Base-by-base conservation (phyloP, 2,888 invertebrate genomes). In the Antitype chi region DNA sequence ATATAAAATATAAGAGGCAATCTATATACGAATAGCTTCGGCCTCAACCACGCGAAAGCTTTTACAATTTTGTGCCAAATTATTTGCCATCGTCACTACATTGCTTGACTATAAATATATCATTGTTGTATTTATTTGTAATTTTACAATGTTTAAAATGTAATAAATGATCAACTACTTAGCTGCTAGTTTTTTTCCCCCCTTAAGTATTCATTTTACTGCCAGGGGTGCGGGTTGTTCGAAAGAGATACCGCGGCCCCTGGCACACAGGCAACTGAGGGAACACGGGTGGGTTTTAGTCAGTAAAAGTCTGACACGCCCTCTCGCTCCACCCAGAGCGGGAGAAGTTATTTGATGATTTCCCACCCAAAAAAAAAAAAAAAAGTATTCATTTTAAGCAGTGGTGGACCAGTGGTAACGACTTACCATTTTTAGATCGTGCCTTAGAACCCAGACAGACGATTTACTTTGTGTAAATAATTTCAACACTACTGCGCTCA, bases 51-150 rank as follows among this genome's bases (percentile, higher is more conserved):
- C 88, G 93, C 93, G 80, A 75, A 78, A 83, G 89, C 88, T 88
- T 94, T 90, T 66, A 74, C 57, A 90, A 92, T 93, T 91, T 92
- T 92, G 96, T 96, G 96, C 96, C 96, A 96, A 96, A 96, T 95
- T 84, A 94, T 95, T 95, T 96, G 95, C 95, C 94, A 94, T 94
- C 90, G 87, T 90, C 89, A 91, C 90, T 86, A 90, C 86, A 84
- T 87, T 88, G 93, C 94, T 94, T 94, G 84, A 89, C 78, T 80
- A 87, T 85, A 78, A 88, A 86, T 91, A 89, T 92, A 92, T 91
- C 91, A 90, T 91, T 92, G 93, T 94, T 94, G 90, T 94, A 94
- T 94, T 94, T 93, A 94, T 93, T 94, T 94, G 92, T 95, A 94
- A 94, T 92, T 94, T 91, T 94, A 94, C 92, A 92, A 89, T 92